A percentile compares a stretch with the other conserved stretches of the same genome.
These are phyloP conservation scores for Rhadinocentrus ornatus DNA, from an alignment of 2,797 vertebrate species.

Conservation along the genomic window DNA sequence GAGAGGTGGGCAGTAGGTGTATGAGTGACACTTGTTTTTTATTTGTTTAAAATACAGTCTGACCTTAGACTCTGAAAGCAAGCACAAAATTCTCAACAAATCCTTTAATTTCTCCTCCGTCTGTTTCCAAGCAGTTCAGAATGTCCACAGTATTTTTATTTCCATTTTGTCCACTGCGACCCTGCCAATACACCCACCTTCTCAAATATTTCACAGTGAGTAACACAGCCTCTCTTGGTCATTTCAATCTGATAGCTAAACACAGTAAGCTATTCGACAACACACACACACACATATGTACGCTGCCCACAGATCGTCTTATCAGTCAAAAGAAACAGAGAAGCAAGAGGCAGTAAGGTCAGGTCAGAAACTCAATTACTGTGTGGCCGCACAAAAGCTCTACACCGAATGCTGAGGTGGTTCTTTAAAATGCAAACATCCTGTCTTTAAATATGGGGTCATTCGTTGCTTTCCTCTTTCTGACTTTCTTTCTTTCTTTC, in stretches of 20 bases:
- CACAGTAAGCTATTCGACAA: slow-evolving; percentile 57
- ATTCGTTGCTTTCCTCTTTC: slow-evolving; percentile 41
- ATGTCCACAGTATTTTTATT: slow-evolving; percentile 54
- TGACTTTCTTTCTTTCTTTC: slow-evolving; percentile 38
- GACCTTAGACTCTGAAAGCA: slow-evolving; percentile 52
- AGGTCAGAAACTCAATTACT: slow-evolving; percentile 78
- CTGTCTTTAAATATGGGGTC: slow-evolving; percentile 50
- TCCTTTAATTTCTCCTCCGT: slow-evolving; percentile 58
- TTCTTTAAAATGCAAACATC: slow-evolving; percentile 48
- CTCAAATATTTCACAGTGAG: slow-evolving; percentile 59
- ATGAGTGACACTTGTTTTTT: slow-evolving; percentile 52
- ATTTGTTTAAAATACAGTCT: slow-evolving; percentile 45
- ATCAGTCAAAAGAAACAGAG: slow-evolving; percentile 73
- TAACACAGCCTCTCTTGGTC: slow-evolving; percentile 65
- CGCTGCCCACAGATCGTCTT: slow-evolving; percentile 76
- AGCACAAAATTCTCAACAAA: slow-evolving; percentile 39
- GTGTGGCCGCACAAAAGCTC: slow-evolving; percentile 43
- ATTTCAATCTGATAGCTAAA: slow-evolving; percentile 67
- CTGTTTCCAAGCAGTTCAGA: slow-evolving; percentile 55
- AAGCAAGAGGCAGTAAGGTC: slow-evolving; percentile 64
- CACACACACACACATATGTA: slow-evolving; percentile 30
- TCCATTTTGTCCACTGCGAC: slow-evolving; percentile 60
- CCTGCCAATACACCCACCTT: slow-evolving; percentile 64
- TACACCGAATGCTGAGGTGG: slow-evolving; percentile 28
- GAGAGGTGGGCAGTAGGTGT: slow-evolving; percentile 57